Evolutionary conservation across 2,113 vertebrate genomes (phyloP).

Genomic region (Brienomyrus longianalis): DNA sequence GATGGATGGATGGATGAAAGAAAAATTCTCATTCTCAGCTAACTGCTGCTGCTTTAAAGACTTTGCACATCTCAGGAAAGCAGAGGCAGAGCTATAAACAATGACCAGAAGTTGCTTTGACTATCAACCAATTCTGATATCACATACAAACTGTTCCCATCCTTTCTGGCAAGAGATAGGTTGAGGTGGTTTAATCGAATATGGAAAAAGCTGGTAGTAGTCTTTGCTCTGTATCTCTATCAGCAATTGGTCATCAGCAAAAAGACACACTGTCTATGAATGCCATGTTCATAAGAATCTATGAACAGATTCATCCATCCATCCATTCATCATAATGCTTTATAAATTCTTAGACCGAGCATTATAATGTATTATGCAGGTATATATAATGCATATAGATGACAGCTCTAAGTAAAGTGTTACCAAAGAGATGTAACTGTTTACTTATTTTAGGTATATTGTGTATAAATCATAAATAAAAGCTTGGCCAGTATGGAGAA

Average conservation of each 20-base stretch:
- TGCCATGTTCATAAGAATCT: background rate
- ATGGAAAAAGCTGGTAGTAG: too few species aligned
- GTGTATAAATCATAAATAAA: background rate
- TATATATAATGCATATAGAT: background rate
- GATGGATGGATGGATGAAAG: too few species aligned
- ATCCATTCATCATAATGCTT: background rate
- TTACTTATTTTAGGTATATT: background rate
- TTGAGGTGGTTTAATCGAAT: background rate
- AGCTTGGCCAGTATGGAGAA: background rate
- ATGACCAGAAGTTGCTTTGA: slow-evolving; percentile 5
- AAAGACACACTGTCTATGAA: background rate
- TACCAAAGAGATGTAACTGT: background rate
- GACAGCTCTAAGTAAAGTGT: background rate
- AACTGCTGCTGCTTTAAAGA: background rate
- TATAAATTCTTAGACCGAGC: background rate
- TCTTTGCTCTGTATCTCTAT: background rate
- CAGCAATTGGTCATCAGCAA: background rate
- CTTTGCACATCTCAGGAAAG: background rate
- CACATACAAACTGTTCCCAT: background rate
- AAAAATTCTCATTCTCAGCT: background rate
- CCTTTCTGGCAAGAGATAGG: background rate
- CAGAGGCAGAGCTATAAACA: background rate
- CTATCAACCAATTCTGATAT: background rate
- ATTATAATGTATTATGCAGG: background rate
- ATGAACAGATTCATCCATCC: background rate